Base-by-base conservation (phyloP, 1,140 invertebrate genomes). In the Adelges cooleyi region DNA sequence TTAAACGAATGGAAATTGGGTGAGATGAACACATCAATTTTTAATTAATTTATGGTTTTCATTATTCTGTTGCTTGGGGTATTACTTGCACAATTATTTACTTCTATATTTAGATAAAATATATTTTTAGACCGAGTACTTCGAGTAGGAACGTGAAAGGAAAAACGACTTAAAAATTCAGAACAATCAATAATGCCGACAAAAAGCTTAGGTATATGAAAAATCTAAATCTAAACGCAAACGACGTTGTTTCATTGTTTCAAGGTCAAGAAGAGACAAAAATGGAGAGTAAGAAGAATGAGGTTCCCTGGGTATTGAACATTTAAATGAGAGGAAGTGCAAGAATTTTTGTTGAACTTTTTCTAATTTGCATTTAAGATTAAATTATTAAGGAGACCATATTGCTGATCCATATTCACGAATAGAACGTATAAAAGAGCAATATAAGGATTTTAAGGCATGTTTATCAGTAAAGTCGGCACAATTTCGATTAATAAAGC, bases 21-120 rank as follows among this genome's bases (percentile, higher is more conserved):
- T 36, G 50, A 29, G n/a, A 2, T 18, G 33, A 53, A 53, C 33
- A 53, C 15, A 53, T 23, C 29, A 20, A 53, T 38, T 53, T 38
- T 22, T 6, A 38, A 22, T 17, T 52, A 4, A 20, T 36, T 52
- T 20, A 36, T 9, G 4, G 27, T 13, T 33, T 33, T 33, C 50
- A 53, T 53, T 15, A 53, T 4, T 36, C 51, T 33, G 20, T 38
- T 53, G 1, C 27, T 36, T 15, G 33, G 51, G 15, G 33, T 53
- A 13, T 53, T 53, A 53, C 13, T 38, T 36, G 51, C 51, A 53
- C 38, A 53, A 23, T 53, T 53, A 22, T 17, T 53, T 11, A 53
- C 33, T 53, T 53, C 9, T 20, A 36, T 2, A 6, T n/a, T 53
- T 22, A 53, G 38, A 52, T 20, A 22, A 52, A 52, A 52, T 2